Conservation (phyloP, 2,797 vertebrate genomes). For the Mastacembelus armatus region DNA sequence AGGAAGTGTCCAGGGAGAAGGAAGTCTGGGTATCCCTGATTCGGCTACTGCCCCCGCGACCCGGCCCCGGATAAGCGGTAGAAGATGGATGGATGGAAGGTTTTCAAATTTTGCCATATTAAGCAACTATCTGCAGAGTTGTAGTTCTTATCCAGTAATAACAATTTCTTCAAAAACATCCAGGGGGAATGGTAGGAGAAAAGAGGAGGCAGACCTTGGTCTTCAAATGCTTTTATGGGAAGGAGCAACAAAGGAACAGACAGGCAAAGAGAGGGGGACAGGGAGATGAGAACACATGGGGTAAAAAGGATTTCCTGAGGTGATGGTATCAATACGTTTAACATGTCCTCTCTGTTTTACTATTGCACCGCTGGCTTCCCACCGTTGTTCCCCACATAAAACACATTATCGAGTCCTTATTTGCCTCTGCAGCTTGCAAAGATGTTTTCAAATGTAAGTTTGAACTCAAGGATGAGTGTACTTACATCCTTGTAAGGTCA, state of each 20-base stretch:
- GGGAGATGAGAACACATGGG: constrained; percentile 66
- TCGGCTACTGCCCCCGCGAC: no score
- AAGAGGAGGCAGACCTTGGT: constrained; percentile 18
- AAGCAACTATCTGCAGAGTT: constrained; percentile 5
- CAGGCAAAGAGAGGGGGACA: constrained; percentile 23
- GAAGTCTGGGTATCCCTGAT: no score
- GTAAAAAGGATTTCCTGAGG: constrained; percentile 83
- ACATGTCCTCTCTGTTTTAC: constrained; percentile 80
- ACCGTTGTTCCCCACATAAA: constrained; percentile 78
- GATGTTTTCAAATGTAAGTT: constrained; percentile 70
- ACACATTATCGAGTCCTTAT: constrained; percentile 80
- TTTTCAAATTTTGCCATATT: no score
- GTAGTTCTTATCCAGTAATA: constrained; percentile 13
- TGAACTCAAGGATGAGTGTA: constrained; percentile 35
- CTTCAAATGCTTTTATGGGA: constrained; percentile 33
- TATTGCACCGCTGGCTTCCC: constrained; percentile 71
- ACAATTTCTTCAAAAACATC: constrained; percentile 8
- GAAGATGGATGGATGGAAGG: no score
- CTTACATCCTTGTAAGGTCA: neutral
- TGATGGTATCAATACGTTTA: constrained; percentile 81
- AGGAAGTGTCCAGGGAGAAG: no score
- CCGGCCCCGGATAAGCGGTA: no score
- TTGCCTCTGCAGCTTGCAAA: constrained; percentile 75
- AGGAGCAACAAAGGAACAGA: constrained; percentile 14
- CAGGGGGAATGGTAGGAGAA: neutral